phyloP scores from a whole-genome alignment of 2,113 vertebrate genomes.

The Daubentonia madagascariensis region DNA sequence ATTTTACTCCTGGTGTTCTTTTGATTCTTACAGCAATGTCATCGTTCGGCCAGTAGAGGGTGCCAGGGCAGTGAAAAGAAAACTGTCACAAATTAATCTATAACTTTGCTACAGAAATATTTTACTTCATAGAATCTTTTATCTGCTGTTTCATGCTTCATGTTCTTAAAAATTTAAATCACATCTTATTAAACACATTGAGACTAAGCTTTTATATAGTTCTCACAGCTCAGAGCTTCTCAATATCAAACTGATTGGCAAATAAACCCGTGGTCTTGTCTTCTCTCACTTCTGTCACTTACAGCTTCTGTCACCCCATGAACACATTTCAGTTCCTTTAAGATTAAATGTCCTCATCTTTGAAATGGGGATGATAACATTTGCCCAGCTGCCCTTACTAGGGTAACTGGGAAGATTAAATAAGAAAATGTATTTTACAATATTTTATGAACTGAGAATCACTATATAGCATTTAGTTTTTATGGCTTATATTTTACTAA shows the following conservation, averaged over 20 bases:
- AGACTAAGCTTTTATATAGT: not conserved
- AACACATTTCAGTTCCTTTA: not conserved
- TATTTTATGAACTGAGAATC: conserved; percentile 21
- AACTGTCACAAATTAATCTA: not conserved
- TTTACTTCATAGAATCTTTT: not conserved
- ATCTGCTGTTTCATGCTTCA: not conserved
- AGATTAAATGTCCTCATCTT: not conserved
- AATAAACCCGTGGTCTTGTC: not conserved
- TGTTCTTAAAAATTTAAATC: conserved; percentile 3
- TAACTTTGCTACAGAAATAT: not conserved
- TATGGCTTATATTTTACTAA: not conserved
- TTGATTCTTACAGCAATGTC: not conserved
- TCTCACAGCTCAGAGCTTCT: not conserved
- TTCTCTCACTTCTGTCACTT: not conserved
- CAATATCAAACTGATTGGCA: not conserved
- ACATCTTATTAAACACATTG: not conserved
- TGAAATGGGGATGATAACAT: not conserved
- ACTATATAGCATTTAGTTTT: not conserved
- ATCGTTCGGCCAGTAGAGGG: conserved; percentile 69
- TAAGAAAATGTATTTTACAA: not conserved
- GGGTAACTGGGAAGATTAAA: not conserved
- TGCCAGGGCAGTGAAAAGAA: not conserved
- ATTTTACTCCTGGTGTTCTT: not conserved
- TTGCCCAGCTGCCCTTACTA: not conserved
- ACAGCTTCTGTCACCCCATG: not conserved